These are phyloP conservation scores for Platycheirus albimanus DNA, from an alignment of 2,888 invertebrate genomes.

Conservation along the genomic window DNA sequence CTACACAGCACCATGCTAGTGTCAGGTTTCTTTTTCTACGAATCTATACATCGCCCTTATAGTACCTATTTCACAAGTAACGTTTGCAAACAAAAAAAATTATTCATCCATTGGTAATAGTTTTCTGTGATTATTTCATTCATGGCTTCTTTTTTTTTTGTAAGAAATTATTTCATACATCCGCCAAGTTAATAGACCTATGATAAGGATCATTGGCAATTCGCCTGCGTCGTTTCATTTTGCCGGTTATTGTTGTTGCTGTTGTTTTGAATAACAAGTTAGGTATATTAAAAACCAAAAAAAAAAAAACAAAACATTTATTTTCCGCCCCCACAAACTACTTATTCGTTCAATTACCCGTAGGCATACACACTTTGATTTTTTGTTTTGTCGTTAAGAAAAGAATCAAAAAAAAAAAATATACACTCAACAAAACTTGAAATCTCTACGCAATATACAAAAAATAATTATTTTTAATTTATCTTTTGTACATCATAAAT, in stretches of 20 bases:
- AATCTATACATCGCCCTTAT: too few species aligned
- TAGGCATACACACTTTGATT: slow-evolving; percentile 4
- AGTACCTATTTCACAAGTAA: too few species aligned
- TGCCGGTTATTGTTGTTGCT: too few species aligned
- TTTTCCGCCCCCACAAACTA: slow-evolving; percentile 24
- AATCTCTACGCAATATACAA: slow-evolving; percentile 31
- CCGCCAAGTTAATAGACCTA: neutral
- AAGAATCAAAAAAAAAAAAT: too few species aligned
- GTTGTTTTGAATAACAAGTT: neutral
- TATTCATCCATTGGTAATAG: too few species aligned
- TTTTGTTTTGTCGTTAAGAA: neutral
- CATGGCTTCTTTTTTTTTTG: neutral
- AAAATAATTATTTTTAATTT: neutral
- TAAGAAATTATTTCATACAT: neutral
- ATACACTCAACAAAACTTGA: slow-evolving; percentile 3
- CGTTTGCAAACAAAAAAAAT: too few species aligned
- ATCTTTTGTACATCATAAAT: slow-evolving; percentile 24
- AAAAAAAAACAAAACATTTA: slow-evolving; percentile 6
- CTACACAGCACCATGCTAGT: too few species aligned
- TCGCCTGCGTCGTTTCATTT: neutral
- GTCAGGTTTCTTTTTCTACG: too few species aligned
- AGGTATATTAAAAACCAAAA: too few species aligned
- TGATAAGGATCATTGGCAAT: slow-evolving; percentile 11
- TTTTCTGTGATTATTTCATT: neutral
- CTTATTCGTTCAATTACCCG: slow-evolving; percentile 57